These are phyloP conservation scores for Mus minutoides DNA, from an alignment of 2,797 vertebrate genomes.

Conservation along the genomic window DNA sequence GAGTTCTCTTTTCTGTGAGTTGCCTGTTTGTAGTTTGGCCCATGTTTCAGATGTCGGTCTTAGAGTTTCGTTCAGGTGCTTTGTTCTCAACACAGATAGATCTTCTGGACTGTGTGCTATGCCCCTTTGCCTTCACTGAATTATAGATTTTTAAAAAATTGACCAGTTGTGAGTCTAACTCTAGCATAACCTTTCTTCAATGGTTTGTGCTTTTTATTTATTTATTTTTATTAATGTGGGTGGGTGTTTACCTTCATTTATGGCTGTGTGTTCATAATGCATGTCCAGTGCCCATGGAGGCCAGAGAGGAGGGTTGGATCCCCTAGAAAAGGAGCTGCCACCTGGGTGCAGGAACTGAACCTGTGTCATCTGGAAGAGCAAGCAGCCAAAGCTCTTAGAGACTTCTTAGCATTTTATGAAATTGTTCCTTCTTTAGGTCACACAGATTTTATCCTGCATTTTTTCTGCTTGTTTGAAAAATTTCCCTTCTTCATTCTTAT, in stretches of 20 bases:
- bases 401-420: not conserved
- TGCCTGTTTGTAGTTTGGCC: not conserved
- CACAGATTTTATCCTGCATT: not conserved
- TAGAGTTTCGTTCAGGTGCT: not conserved
- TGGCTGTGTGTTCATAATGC: not conserved
- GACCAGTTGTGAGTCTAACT: not conserved
- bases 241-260: not conserved
- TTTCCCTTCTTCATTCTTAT: not conserved
- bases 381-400: not conserved
- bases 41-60: not conserved
- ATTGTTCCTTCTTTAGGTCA: not conserved
- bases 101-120: not conserved
- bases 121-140: not conserved
- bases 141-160: not conserved
- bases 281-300: not conserved
- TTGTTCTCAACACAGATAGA: not conserved
- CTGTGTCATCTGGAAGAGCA: not conserved
- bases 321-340: not conserved
- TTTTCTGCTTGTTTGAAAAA: constrained; percentile 31
- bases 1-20: not conserved
- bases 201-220: not conserved
- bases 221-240: not conserved
- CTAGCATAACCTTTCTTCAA: not conserved
- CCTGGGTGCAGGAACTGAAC: not conserved
- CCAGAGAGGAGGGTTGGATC: not conserved